Conservation (phyloP, 1,140 invertebrate genomes). For the Lycorma delicatula region DNA sequence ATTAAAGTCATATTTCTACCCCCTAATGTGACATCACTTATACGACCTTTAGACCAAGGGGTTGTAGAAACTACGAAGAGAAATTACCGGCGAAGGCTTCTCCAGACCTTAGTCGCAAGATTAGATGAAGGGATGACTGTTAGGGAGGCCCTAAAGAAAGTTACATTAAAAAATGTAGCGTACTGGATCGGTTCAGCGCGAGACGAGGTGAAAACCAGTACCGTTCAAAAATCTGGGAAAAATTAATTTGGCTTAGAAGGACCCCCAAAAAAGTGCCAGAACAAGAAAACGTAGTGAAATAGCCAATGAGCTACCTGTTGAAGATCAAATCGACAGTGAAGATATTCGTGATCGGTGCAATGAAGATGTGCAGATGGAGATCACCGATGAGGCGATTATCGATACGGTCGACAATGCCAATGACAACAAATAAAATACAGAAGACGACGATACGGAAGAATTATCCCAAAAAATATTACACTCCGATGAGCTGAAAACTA, state of each 20-base stretch:
- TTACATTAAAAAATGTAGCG: constrained; percentile 15
- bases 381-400: neutral
- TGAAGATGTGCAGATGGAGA: neutral
- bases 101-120: neutral
- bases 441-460: too few relatives aligned
- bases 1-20: too few relatives aligned
- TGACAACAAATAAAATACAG: too few relatives aligned
- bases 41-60: constrained; percentile 8
- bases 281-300: neutral
- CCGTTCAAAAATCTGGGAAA: constrained; percentile 10
- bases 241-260: neutral
- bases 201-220: neutral
- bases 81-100: constrained; percentile 16
- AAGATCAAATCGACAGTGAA: neutral
- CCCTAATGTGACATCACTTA: constrained; percentile 1
- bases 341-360: neutral
- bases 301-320: neutral
- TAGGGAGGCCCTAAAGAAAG: constrained; percentile 3
- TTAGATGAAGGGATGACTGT: constrained; percentile 4
- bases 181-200: constrained; percentile 16
- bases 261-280: neutral
- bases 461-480: neutral
- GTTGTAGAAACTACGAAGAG: constrained; percentile 11
- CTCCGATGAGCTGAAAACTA: neutral
- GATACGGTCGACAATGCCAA: neutral